Evolutionary conservation across 2,797 vertebrate species (phyloP).

Genomic region (Syngnathus rostellatus): DNA sequence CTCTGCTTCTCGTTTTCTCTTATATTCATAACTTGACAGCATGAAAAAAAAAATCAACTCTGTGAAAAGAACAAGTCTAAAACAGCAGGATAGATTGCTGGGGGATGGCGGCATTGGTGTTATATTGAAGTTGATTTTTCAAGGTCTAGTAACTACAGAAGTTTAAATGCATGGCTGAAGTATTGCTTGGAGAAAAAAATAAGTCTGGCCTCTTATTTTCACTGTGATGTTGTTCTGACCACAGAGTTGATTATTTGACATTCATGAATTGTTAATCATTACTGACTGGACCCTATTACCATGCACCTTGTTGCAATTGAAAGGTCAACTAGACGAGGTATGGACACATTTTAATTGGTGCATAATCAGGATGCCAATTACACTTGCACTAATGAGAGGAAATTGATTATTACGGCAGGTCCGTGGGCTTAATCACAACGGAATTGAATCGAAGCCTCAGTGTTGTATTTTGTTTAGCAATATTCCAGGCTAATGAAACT

Average conservation of each 20-base stretch:
- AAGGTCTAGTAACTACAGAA: background rate
- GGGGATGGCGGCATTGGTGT: background rate
- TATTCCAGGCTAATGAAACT: background rate
- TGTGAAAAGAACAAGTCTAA: background rate
- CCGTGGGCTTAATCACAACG: slow-evolving; percentile 33
- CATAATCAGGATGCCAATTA: slow-evolving; percentile 47
- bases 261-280: slow-evolving; percentile 57
- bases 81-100: background rate
- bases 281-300: slow-evolving; percentile 29
- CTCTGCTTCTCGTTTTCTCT: background rate
- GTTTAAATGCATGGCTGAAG: background rate
- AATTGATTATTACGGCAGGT: slow-evolving; percentile 44
- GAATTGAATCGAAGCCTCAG: slow-evolving; percentile 29
- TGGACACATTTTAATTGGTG: slow-evolving; percentile 60
- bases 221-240: background rate
- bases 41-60: background rate
- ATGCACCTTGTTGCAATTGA: slow-evolving; percentile 23
- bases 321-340: slow-evolving; percentile 45
- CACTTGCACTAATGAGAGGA: slow-evolving; percentile 48
- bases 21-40: slow-evolving; percentile 14
- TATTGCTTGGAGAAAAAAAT: background rate
- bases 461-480: background rate
- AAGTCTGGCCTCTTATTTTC: background rate
- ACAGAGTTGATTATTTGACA: slow-evolving; percentile 45
- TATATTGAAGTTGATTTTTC: background rate